Conservation (phyloP, 2,113 vertebrate genomes). For the Leucosticte australis region DNA sequence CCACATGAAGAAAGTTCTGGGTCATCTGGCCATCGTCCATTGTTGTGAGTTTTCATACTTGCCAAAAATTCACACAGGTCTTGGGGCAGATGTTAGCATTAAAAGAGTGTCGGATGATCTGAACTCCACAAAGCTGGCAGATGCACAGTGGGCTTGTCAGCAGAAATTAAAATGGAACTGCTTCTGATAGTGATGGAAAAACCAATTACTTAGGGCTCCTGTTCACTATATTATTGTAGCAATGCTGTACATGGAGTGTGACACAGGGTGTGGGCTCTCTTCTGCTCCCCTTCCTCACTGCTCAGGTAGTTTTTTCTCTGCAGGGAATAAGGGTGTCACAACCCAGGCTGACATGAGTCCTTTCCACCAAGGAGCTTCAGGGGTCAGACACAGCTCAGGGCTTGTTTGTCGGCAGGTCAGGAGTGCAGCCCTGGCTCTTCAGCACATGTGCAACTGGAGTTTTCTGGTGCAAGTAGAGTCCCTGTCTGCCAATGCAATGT, state of each 20-base stretch:
- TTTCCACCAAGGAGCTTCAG: neutral
- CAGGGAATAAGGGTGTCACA: neutral
- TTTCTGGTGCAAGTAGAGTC: neutral
- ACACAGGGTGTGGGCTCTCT: neutral
- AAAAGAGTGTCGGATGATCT: neutral
- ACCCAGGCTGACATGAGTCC: neutral
- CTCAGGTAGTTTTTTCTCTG: neutral
- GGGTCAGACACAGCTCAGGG: rapidly evolving
- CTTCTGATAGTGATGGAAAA: neutral
- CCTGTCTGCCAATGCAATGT: neutral
- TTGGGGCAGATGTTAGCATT: neutral
- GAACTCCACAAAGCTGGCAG: neutral
- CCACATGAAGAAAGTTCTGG: neutral
- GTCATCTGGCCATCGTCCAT: neutral
- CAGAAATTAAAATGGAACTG: neutral
- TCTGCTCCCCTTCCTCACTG: neutral
- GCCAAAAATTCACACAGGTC: neutral
- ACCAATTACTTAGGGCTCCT: neutral
- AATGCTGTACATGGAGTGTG: neutral
- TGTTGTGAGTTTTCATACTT: neutral
- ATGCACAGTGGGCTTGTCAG: neutral
- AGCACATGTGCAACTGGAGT: neutral
- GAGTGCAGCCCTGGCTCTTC: neutral
- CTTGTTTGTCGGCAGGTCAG: neutral
- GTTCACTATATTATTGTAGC: neutral